A percentile compares a stretch with the other conserved stretches of the same genome.
Conservation (phyloP, 2,113 vertebrate genomes). For the Nothobranchius kuhntae region DNA sequence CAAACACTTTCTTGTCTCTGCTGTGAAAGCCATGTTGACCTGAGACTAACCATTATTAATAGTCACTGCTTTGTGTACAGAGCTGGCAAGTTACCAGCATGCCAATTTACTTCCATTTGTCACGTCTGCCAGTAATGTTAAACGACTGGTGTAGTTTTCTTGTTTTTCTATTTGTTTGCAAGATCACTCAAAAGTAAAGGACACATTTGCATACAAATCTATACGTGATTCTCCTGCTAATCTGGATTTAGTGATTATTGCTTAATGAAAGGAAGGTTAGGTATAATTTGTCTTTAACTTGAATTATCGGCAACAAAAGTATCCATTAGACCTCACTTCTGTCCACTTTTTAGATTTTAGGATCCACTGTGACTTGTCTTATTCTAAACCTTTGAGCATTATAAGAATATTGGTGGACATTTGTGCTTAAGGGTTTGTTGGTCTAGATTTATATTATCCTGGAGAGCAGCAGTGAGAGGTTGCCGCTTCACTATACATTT, state of each 20-base stretch:
- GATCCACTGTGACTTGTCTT: constrained; percentile 1
- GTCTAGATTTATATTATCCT: constrained; percentile 28
- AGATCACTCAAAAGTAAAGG: not conserved
- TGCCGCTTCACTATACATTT: constrained; percentile 59
- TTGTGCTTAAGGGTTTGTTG: constrained; percentile 13
- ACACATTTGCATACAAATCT: not conserved
- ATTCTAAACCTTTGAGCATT: constrained; percentile 7
- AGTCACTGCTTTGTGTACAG: not conserved
- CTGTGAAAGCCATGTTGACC: constrained; percentile 8
- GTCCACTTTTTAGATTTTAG: not conserved
- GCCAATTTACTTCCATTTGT: not conserved
- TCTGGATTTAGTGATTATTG: too few species aligned
- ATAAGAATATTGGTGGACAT: constrained; percentile 3
- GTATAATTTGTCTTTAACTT: not conserved
- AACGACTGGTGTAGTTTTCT: not conserved
- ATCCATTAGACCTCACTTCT: too few species aligned
- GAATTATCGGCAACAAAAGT: not conserved
- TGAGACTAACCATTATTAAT: constrained; percentile 9
- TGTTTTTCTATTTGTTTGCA: not conserved
- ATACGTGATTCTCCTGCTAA: not conserved
- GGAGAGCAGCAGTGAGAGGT: constrained; percentile 23
- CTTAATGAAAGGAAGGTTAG: not conserved
- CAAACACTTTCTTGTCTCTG: not conserved
- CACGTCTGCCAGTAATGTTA: not conserved
- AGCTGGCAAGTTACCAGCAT: constrained; percentile 6